Evolutionary conservation across 2,797 vertebrate genomes (phyloP), one percentile per base, ranked within the genome.

Genomic region (Columba guinea): DNA sequence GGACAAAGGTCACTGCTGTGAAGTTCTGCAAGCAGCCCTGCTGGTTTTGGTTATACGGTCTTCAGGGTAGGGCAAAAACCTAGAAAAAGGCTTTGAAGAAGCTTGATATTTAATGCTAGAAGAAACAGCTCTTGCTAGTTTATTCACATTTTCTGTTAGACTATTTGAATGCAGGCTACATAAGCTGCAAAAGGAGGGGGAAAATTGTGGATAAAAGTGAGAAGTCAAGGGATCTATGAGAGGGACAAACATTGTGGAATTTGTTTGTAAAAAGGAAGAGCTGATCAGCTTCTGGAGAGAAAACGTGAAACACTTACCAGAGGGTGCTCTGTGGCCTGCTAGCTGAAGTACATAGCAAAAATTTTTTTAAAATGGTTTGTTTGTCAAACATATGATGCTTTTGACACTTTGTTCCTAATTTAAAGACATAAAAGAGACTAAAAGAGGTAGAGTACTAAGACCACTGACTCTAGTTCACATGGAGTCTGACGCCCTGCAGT

Each of bases 91-190:
- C 12, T 84, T 68, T 75, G 49, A 71, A 68, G 26, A 60, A 30
- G 19, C 0, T 1, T 30, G 27, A 13, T 24, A 35, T 48, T 15
- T 10, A 39, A 0, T 26, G 27, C 26, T 65, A 56, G 23, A 32
- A 67, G 41, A 65, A 93, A 30, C 12, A 64, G 20, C 14, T 71
- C 28, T 27, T 60, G 8, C 4, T 69, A 7, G 0, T 69, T 77
- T 59, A 48, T 73, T 65, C 28, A 7, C 2, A 2, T 46, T 89
- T 82, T 79, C 56, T 73, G 32, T 27, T 83, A 48, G 9, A 56
- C 8, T 5, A 39, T 91, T 73, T 74, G n/a, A 46, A 78, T 90
- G 27, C 16, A 55, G 37, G 18, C 27, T 76, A 11, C 4, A 3
- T 37, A 63, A 58, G 1, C n/a, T 82, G n/a, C 35, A 32, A 83